Evolutionary conservation across 2,113 vertebrate genomes (phyloP), one percentile per base, ranked within the genome.

Genomic region (Syngnathus typhle): DNA sequence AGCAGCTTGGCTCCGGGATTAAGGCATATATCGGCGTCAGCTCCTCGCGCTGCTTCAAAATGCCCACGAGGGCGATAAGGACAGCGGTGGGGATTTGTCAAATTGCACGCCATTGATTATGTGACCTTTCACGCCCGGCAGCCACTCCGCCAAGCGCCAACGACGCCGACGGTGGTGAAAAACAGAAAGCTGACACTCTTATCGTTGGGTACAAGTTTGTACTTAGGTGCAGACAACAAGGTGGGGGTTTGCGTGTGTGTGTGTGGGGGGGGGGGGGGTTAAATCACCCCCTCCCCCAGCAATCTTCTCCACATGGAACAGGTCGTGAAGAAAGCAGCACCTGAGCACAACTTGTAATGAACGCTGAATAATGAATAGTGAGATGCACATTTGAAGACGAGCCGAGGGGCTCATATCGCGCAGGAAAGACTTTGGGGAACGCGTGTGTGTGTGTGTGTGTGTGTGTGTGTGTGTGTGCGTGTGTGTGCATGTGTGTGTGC

Each of bases 61-160:
- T 71, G 84, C 60, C 88, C 72, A 78, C 74, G 84, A 85, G 87
- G 83, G 88, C 88, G 91, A 92, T 91, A 90, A 90, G 88, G 90
- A 86, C 90, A 73, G 67, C 88, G 88, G 55, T 15, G 60, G 87
- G 89, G 90, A 91, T 91, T 92, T 91, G 89, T 91, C 90, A 92
- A 92, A 92, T 92, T 90, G 90, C 86, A 85, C 69, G 64, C 85
- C 89, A 91, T 91, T 89, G 91, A 91, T 91, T 91, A 91, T 88
- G 83, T 91, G 90, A 91, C 90, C 91, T 91, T 91, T 92, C 80
- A 85, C 89, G 83, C 83, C 88, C 86, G 77, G 80, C 66, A 88
- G 88, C 82, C 91, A 89, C 87, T 91, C 84, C 84, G 80, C 89
- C 89, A 88, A 88, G 80, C 72, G 87, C 79, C 74, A 79, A 91